These are phyloP conservation scores for Proterorhinus semilunaris DNA, from an alignment of 2,113 vertebrate species.

Conservation along the genomic window DNA sequence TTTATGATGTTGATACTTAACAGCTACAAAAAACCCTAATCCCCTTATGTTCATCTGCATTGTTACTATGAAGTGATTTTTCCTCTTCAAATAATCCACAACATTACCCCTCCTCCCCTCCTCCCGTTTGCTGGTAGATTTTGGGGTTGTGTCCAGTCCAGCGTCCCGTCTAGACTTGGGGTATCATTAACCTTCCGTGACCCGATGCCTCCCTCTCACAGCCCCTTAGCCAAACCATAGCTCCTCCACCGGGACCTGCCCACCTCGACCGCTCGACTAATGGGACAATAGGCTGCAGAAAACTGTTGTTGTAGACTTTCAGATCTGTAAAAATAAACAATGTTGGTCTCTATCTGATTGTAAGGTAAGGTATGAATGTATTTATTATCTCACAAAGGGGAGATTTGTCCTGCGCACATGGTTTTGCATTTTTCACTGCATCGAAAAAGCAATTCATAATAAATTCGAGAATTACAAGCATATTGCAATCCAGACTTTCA, in stretches of 20 bases:
- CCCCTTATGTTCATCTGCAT: not conserved
- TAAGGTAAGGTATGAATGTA: too few relatives aligned
- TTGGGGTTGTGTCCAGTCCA: conserved; percentile 62
- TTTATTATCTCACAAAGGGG: too few relatives aligned
- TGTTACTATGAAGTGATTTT: not conserved
- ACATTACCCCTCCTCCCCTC: conserved; percentile 32
- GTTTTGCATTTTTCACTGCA: too few relatives aligned
- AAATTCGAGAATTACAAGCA: too few relatives aligned
- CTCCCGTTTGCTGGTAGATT: conserved; percentile 38
- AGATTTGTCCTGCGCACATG: too few relatives aligned
- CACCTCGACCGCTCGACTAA: too few relatives aligned
- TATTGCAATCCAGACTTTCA: too few relatives aligned
- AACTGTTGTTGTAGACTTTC: too few relatives aligned
- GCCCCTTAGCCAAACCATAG: conserved; percentile 48
- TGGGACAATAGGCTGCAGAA: too few relatives aligned
- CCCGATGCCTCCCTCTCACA: conserved; percentile 65
- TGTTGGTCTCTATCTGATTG: too few relatives aligned
- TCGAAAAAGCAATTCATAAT: too few relatives aligned
- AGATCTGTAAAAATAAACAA: too few relatives aligned
- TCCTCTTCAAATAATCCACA: conserved; percentile 48
- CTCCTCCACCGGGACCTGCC: conserved; percentile 60
- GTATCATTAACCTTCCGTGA: conserved; percentile 77
- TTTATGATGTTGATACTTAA: not conserved
- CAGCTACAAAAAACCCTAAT: not conserved
- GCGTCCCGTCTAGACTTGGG: conserved; percentile 73